Percentiles rank a stretch among this genome's conserved stretches.
Evolutionary conservation across 2,888 invertebrate species (phyloP).

Genomic region (Eurois occulta): DNA sequence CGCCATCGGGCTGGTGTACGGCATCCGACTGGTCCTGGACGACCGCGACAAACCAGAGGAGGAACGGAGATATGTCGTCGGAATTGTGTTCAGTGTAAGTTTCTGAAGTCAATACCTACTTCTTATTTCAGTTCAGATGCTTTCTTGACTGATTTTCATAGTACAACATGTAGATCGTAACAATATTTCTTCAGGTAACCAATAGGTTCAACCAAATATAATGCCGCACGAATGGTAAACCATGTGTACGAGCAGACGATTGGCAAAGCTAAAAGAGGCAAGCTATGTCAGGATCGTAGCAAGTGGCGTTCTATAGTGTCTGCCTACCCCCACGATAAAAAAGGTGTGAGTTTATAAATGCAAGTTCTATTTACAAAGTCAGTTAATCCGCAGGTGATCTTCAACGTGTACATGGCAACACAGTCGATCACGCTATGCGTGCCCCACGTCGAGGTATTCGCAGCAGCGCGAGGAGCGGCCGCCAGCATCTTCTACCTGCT

Average conservation of each 20-base stretch:
- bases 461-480: constrained; percentile 93
- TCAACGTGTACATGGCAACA: constrained; percentile 94
- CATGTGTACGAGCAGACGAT: not conserved
- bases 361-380: not conserved
- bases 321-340: not conserved
- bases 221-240: not conserved
- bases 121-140: not conserved
- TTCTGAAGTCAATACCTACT: not conserved
- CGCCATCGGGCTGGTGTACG: constrained; percentile 94
- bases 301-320: not conserved
- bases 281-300: not conserved
- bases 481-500: constrained; percentile 93
- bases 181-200: not conserved
- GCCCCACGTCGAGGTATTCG: constrained; percentile 94
- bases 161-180: not conserved
- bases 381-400: constrained; percentile 90
- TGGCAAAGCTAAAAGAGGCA: not conserved
- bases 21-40: constrained; percentile 92
- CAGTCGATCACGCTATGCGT: constrained; percentile 94
- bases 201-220: not conserved
- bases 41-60: constrained; percentile 90
- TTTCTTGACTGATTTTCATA: not conserved
- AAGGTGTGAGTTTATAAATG: not conserved
- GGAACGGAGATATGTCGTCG: constrained; percentile 92
- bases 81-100: constrained; percentile 92